phyloP scores from a whole-genome alignment of 2,888 invertebrate genomes.

The Hyppa rectilinea region DNA sequence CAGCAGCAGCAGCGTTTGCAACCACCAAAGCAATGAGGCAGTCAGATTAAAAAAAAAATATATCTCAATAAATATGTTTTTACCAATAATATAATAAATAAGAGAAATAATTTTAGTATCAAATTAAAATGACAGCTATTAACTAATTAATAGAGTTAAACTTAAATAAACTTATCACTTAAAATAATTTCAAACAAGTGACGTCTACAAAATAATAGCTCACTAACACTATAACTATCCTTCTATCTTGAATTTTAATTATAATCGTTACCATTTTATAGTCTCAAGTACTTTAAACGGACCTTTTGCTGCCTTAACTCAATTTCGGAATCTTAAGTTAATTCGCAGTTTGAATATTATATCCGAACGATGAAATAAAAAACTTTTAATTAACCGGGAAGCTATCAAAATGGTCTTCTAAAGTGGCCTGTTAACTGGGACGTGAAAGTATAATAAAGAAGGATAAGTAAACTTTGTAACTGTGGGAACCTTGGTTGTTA shows the following conservation, averaged over 20 bases:
- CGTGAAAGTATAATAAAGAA: neutral
- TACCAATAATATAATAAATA: too few relatives aligned
- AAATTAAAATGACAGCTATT: too few relatives aligned
- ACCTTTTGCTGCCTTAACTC: slow-evolving; percentile 33
- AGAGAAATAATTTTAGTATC: too few relatives aligned
- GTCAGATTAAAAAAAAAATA: too few relatives aligned
- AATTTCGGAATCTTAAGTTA: slow-evolving; percentile 43
- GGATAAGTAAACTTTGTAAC: neutral
- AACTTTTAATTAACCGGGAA: slow-evolving; percentile 52
- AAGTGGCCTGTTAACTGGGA: slow-evolving; percentile 12
- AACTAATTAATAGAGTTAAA: neutral
- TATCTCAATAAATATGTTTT: too few relatives aligned
- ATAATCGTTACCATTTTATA: slow-evolving; percentile 50
- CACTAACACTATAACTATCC: slow-evolving; percentile 18
- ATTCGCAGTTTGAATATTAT: slow-evolving; percentile 47
- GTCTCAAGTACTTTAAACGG: slow-evolving; percentile 35
- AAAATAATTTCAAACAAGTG: slow-evolving; percentile 22
- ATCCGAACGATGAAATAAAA: slow-evolving; percentile 51
- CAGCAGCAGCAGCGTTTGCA: too few relatives aligned
- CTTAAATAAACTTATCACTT: slow-evolving; percentile 7
- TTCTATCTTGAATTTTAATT: slow-evolving; percentile 48
- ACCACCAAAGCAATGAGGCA: too few relatives aligned
- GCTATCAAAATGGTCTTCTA: slow-evolving; percentile 29
- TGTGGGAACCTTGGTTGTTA: neutral
- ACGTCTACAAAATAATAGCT: slow-evolving; percentile 20